A percentile compares a stretch with the other conserved stretches of the same genome.
These are phyloP conservation scores for Regulus satrapa DNA, from an alignment of 2,113 vertebrate genomes.

Conservation along the genomic window DNA sequence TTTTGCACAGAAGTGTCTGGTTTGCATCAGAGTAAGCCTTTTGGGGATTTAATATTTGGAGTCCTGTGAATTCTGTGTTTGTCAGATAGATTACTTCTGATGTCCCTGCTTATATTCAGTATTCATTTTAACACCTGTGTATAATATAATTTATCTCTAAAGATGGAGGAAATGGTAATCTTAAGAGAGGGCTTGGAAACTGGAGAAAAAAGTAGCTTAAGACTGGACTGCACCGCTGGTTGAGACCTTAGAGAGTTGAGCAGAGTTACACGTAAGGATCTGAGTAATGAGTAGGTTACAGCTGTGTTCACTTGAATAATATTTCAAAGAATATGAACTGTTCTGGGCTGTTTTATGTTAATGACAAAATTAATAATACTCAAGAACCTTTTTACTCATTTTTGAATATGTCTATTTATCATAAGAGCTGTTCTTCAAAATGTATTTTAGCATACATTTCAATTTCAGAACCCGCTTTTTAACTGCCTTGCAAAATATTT, in stretches of 20 bases:
- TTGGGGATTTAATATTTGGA: background rate
- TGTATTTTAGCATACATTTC: background rate
- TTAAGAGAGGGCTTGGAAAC: background rate
- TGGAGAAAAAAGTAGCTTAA: background rate
- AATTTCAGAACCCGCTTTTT: background rate
- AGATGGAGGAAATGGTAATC: background rate
- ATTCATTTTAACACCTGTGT: background rate
- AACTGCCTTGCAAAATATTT: background rate
- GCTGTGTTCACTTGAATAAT: background rate
- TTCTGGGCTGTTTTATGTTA: background rate
- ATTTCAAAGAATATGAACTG: background rate
- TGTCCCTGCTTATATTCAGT: background rate
- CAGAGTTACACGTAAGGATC: background rate
- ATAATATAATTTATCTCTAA: background rate
- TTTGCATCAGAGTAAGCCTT: background rate
- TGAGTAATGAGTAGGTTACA: background rate
- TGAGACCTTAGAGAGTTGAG: fast-evolving
- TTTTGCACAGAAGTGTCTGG: background rate
- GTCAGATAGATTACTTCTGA: background rate
- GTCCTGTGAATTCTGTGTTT: background rate
- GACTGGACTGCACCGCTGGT: background rate
- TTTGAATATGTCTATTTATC: background rate
- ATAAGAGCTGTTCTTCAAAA: background rate
- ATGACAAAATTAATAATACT: background rate
- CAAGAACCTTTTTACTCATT: background rate